These are phyloP conservation scores for Diarsia rubi DNA, from an alignment of 2,888 invertebrate species.

Conservation along the genomic window DNA sequence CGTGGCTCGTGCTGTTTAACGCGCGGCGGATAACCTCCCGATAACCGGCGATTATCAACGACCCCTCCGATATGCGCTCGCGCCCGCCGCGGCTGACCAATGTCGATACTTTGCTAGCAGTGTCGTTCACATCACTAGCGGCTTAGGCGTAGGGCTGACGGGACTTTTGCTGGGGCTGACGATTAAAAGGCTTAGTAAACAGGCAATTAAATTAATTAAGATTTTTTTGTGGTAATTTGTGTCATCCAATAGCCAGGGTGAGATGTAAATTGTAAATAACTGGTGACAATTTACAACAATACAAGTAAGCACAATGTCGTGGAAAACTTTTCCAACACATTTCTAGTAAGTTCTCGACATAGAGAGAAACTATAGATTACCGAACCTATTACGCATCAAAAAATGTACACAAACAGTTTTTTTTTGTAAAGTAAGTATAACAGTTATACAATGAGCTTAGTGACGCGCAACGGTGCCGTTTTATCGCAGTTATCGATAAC, in stretches of 20 bases:
- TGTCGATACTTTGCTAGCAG: conserved; percentile 55
- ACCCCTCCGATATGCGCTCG: conserved; percentile 54
- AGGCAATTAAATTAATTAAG: background rate
- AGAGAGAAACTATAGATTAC: conserved; percentile 3
- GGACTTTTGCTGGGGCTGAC: background rate
- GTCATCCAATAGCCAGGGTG: background rate
- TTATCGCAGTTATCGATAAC: conserved; percentile 82
- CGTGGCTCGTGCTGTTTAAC: conserved; percentile 74
- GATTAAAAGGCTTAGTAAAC: background rate
- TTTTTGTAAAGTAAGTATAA: conserved; percentile 38
- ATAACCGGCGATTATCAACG: conserved; percentile 69
- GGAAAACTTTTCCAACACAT: background rate
- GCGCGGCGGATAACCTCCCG: conserved; percentile 69
- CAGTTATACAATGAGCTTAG: conserved; percentile 71
- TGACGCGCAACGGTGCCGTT: conserved; percentile 77
- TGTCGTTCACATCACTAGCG: conserved; percentile 58
- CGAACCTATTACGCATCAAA: conserved; percentile 44
- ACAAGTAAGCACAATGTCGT: background rate
- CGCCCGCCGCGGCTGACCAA: conserved; percentile 7
- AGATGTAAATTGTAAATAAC: background rate
- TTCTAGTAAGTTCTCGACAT: background rate
- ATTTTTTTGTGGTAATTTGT: background rate
- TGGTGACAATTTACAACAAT: too few relatives aligned
- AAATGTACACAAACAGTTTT: conserved; percentile 49
- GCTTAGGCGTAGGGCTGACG: conserved; percentile 1